phyloP scores from a whole-genome alignment of 2,797 vertebrate species.

The Takifugu rubripes region DNA sequence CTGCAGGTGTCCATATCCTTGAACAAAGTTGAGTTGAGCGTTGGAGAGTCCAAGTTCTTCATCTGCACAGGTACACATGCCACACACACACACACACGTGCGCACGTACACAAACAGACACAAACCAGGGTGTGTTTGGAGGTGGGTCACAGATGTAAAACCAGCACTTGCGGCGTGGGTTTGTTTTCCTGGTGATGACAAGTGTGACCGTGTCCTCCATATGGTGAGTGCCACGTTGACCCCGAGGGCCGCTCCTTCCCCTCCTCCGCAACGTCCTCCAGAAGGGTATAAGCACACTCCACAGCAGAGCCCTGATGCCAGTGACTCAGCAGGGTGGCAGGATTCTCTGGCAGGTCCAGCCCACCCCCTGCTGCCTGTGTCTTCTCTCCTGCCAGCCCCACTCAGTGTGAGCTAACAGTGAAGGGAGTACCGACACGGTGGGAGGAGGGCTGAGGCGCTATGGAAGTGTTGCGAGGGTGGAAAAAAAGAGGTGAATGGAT shows the following conservation, averaged over 20 bases:
- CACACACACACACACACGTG: background rate
- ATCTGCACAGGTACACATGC: slow-evolving; percentile 89
- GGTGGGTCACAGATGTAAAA: slow-evolving; percentile 2
- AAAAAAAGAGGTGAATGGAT: slow-evolving; percentile 20
- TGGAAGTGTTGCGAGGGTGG: slow-evolving; percentile 4
- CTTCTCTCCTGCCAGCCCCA: slow-evolving; percentile 56
- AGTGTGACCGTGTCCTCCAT: slow-evolving; percentile 28
- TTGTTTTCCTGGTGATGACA: slow-evolving; percentile 14
- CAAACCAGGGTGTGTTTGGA: slow-evolving; percentile 10
- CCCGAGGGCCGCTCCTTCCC: background rate
- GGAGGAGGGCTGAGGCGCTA: slow-evolving; percentile 23
- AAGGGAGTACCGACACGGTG: slow-evolving; percentile 23
- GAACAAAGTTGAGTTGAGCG: slow-evolving; percentile 97
- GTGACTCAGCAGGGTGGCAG: slow-evolving; percentile 36
- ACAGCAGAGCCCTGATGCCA: slow-evolving; percentile 27
- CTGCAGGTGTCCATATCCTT: slow-evolving; percentile 98
- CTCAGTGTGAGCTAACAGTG: slow-evolving; percentile 49
- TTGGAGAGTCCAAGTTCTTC: slow-evolving; percentile 99
- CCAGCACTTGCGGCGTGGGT: slow-evolving; percentile 15
- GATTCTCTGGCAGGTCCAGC: slow-evolving; percentile 40
- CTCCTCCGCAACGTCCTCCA: slow-evolving; percentile 23
- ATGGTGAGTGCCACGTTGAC: slow-evolving; percentile 44
- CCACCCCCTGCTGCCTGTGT: slow-evolving; percentile 50
- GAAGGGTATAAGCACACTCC: slow-evolving; percentile 10
- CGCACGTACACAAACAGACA: background rate